Evolutionary conservation across 2,888 invertebrate genomes (phyloP).

Genomic region (Drosophila kanekoi): DNA sequence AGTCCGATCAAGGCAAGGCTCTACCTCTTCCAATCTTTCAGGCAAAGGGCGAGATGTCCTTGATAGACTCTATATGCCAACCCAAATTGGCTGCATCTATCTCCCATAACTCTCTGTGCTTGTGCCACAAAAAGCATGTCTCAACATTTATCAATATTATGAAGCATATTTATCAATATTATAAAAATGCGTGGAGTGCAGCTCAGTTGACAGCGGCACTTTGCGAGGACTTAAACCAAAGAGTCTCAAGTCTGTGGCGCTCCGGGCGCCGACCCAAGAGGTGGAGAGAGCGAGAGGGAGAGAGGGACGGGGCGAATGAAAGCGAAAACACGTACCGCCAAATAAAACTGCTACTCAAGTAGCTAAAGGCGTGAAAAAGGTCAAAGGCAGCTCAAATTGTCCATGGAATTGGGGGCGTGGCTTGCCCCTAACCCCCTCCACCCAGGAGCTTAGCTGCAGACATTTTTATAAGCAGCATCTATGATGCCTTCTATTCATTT

Average conservation of each 20-base stretch:
- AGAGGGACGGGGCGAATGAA: constrained; percentile 12
- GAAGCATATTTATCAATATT: too few relatives aligned
- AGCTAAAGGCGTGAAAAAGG: constrained; percentile 78
- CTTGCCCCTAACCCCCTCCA: not conserved
- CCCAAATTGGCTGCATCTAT: too few relatives aligned
- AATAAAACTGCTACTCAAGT: constrained; percentile 72
- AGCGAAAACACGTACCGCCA: constrained; percentile 19
- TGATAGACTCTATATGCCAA: too few relatives aligned
- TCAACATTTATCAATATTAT: too few relatives aligned
- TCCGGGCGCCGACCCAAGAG: constrained; percentile 5
- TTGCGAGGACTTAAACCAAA: constrained; percentile 7
- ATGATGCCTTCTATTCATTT: constrained; percentile 31
- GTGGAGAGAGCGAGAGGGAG: not conserved
- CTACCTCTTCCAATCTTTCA: too few relatives aligned
- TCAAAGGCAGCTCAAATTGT: constrained; percentile 66
- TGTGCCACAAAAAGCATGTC: too few relatives aligned
- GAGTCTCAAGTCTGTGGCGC: constrained; percentile 2
- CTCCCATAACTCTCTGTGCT: too few relatives aligned
- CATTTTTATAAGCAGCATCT: constrained; percentile 38
- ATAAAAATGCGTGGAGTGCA: not conserved
- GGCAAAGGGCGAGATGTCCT: too few relatives aligned
- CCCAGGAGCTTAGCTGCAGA: constrained; percentile 43
- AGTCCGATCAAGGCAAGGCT: too few relatives aligned
- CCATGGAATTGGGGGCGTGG: constrained; percentile 18
- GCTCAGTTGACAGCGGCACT: constrained; percentile 60